Evolutionary conservation across 2,888 invertebrate genomes (phyloP).

Genomic region (Stegana nigrithorax): DNA sequence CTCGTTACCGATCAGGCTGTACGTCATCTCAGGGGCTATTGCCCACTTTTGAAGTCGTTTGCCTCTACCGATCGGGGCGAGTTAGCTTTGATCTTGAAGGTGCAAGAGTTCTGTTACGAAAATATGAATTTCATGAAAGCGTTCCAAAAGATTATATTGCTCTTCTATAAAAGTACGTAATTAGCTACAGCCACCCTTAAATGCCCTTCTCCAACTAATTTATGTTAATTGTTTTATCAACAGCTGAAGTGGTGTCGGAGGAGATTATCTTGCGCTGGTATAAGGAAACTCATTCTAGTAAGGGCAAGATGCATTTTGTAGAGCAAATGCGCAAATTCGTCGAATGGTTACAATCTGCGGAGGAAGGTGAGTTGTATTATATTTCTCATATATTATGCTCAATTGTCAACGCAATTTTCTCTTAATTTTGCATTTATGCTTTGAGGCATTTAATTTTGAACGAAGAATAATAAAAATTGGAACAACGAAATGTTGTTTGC

Average conservation of each 20-base stretch:
- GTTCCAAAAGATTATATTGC: slow-evolving; percentile 96
- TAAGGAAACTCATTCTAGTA: slow-evolving; percentile 90
- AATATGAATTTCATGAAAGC: slow-evolving; percentile 99
- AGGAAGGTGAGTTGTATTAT: slow-evolving; percentile 74
- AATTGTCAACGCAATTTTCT: slow-evolving; percentile 49
- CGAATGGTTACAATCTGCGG: slow-evolving; percentile 97
- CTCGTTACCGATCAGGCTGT: slow-evolving; percentile 95
- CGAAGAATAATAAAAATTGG: slow-evolving; percentile 59
- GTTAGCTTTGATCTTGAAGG: slow-evolving; percentile 87
- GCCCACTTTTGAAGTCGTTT: slow-evolving; percentile 87
- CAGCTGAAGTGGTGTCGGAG: slow-evolving; percentile 92
- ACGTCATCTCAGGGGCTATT: slow-evolving; percentile 88
- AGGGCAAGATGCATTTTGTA: slow-evolving; percentile 97
- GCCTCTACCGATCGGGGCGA: slow-evolving; percentile 88
- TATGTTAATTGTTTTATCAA: slow-evolving; percentile 29
- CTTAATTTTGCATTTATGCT: slow-evolving; percentile 9
- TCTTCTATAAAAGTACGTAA: slow-evolving; percentile 90
- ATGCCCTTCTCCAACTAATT: not conserved
- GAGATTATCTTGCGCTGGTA: slow-evolving; percentile 97
- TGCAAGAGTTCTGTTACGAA: slow-evolving; percentile 98
- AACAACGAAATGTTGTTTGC: slow-evolving; percentile 60
- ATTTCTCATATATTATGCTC: slow-evolving; percentile 32
- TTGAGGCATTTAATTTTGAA: slow-evolving; percentile 47
- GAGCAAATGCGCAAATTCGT: slow-evolving; percentile 98
- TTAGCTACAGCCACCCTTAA: not conserved